These are phyloP conservation scores for Drosophila malerkotliana DNA, from an alignment of 1,140 invertebrate species.

Conservation along the genomic window DNA sequence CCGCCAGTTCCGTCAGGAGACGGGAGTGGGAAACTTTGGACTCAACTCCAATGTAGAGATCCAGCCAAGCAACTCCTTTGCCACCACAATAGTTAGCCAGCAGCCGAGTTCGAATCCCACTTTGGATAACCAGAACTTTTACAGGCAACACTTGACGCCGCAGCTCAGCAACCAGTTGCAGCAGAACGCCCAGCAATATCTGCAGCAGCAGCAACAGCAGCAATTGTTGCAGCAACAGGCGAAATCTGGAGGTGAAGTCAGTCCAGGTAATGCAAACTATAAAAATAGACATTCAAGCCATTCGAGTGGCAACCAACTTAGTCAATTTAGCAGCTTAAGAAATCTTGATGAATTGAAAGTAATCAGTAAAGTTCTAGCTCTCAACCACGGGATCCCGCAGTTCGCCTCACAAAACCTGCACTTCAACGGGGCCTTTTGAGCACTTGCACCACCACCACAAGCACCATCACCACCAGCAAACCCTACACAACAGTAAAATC, in stretches of 20 bases:
- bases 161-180: constrained; percentile 75
- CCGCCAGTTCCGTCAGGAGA: constrained; percentile 84
- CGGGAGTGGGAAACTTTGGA: constrained; percentile 83
- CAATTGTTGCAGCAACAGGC: constrained; percentile 53
- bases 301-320: constrained; percentile 84
- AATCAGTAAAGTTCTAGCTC: constrained; percentile 90
- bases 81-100: constrained; percentile 66
- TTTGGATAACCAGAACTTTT: constrained; percentile 80
- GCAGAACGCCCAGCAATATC: constrained; percentile 76
- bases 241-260: constrained; percentile 43
- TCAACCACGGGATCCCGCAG: constrained; percentile 87
- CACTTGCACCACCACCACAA: constrained; percentile 60
- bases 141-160: constrained; percentile 76
- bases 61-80: constrained; percentile 67
- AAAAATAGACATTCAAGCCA: constrained; percentile 84
- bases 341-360: constrained; percentile 90
- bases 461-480: constrained; percentile 47
- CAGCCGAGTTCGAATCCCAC: constrained; percentile 44
- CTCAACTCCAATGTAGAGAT: constrained; percentile 69
- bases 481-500: constrained; percentile 14
- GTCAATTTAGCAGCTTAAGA: constrained; percentile 85
- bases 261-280: constrained; percentile 68
- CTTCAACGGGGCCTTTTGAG: constrained; percentile 75
- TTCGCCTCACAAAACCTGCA: constrained; percentile 80
- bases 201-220: constrained; percentile 66